Evolutionary conservation across 2,888 invertebrate genomes (phyloP), one percentile per base, ranked within the genome.

Genomic region (Agrochola lychnidis): DNA sequence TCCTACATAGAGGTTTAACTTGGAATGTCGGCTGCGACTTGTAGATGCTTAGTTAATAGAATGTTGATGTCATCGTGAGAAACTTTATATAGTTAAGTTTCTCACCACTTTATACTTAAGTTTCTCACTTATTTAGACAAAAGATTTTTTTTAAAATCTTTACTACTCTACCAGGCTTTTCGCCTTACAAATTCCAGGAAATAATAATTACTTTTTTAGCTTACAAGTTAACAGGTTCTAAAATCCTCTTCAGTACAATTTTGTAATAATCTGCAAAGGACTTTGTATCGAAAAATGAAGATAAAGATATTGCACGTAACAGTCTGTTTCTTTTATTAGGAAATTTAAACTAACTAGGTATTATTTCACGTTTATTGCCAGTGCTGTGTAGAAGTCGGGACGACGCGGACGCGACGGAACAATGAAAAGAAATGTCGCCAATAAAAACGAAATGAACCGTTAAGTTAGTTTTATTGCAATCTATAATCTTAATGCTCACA

Each of bases 351-450:
- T 77, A 82, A 86, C 78, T 75, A 67, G 69, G 82, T 79, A 81
- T 85, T 87, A 82, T 87, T 76, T 85, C 78, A 87, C 85, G 69
- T 87, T 86, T 87, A 86, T 81, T 77, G 86, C 73, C 75, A 70
- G 69, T 73, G 75, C 80, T 61, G 61, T 36, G 61, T 30, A 30
- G 61, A 80, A 86, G 82, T 79, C 64, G 59, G 67, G 63, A 79
- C 62, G 70, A 80, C 72, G 85, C 71, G 73, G 74, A 78, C 69
- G 73, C 85, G 73, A 87, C 67, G 76, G 72, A 68, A 79, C 67
- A 81, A 81, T 85, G 77, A 81, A 83, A 87, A 83, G 70, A 80
- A 82, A 78, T 72, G 80, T 85, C 40, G 62, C 74, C 77, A 81
- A 73, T 80, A 78, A 87, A 85, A 66, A 83, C 77, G 63, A 70